These are phyloP conservation scores for Leucophenga montana DNA, from an alignment of 2,888 invertebrate species.

Conservation along the genomic window DNA sequence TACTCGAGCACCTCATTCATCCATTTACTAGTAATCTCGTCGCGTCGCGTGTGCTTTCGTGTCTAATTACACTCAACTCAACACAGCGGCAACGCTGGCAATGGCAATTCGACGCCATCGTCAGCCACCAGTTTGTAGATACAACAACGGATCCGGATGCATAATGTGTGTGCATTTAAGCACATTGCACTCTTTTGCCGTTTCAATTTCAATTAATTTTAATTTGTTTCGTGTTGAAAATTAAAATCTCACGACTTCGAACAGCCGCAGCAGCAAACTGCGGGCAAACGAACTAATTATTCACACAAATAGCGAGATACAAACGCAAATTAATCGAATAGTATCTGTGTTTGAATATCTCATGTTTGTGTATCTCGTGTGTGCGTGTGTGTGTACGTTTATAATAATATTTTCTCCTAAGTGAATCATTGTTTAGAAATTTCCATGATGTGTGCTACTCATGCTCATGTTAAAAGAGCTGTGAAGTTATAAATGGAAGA, in stretches of 20 bases:
- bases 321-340: background rate
- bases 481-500: background rate
- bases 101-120: background rate
- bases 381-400: background rate
- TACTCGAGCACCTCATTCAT: background rate
- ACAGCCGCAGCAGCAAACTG: background rate
- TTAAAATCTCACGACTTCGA: conserved; percentile 46
- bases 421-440: conserved; percentile 12
- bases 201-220: conserved; percentile 55
- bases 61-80: background rate
- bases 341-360: background rate
- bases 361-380: too few species aligned
- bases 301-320: background rate
- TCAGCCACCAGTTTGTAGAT: too few species aligned
- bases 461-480: background rate
- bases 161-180: background rate
- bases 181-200: conserved; percentile 27
- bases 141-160: background rate
- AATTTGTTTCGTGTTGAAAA: conserved; percentile 52
- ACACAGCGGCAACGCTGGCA: background rate
- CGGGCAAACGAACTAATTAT: conserved; percentile 14
- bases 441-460: background rate
- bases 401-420: background rate
- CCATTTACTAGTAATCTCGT: too few species aligned
- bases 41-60: conserved; percentile 8